Base-by-base conservation (phyloP, 2,888 invertebrate genomes). In the Sarcophaga carnaria region DNA sequence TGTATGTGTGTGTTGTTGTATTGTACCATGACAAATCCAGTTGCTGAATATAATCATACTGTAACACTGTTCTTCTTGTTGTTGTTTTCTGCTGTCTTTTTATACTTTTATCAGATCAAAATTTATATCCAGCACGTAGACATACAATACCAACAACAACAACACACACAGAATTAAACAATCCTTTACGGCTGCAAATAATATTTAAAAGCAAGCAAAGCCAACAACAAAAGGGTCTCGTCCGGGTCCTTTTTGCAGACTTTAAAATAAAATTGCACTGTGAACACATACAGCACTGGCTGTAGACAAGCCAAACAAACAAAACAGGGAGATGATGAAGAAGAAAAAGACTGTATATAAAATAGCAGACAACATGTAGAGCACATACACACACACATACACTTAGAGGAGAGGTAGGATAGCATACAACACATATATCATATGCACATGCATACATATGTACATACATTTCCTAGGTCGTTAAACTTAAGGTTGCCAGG, bases 401-500 rank as follows among this genome's bases (percentile, higher is more conserved):
- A 37, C 49, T 14, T 27, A 83, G 70, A 71, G n/a, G 74, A 80
- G 70, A 71, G 37, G 37, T 54, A 54, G 14, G 54, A 12, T 54
- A 54, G 4, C 12, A 54, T 14, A 54, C 17, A 54, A 54, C 54
- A 54, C 4, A 17, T 54, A 12, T 14, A 54, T 14, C 54, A 54
- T 54, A 72, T 77, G 8, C 22, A 14, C 22, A 72, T 77, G 5
- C 37, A 14, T 78, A 14, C 12, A 59, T 49, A 8, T 37, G 17
- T 47, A 22, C 67, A 20, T 76, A 59, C 71, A 82, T 87, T 84
- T 87, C 81, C 87, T 87, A 87, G 87, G 87, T 87, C 87, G 87
- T 87, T 87, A 87, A 87, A 87, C 87, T 87, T 84, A 84, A 82
- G 84, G 87, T 84, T 84, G 84, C 84, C 87, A 87, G 84, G 87